A percentile compares a stretch with the other conserved stretches of the same genome.
Evolutionary conservation across 1,140 invertebrate species (phyloP).

Genomic region (Macrotrachela quadricornifera): DNA sequence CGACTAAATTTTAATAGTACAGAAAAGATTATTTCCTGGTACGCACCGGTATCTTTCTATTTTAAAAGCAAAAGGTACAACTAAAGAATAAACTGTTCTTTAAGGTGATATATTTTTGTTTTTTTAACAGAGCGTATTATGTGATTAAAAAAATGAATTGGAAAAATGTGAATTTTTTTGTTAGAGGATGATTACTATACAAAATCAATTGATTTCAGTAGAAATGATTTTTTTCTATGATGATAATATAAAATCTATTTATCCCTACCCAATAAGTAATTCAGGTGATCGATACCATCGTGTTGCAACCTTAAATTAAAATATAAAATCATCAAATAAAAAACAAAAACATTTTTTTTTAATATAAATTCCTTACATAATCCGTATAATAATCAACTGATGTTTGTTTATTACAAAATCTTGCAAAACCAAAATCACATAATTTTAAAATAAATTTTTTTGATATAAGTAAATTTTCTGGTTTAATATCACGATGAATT

Average conservation of each 20-base stretch:
- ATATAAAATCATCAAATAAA: too few species aligned
- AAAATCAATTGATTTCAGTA: neutral
- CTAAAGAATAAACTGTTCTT: too few species aligned
- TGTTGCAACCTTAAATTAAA: conserved; percentile 7
- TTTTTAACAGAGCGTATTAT: too few species aligned
- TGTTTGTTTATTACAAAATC: conserved; percentile 17
- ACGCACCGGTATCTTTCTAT: too few species aligned
- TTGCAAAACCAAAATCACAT: conserved; percentile 67
- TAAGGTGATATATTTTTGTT: too few species aligned
- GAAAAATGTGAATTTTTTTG: too few species aligned
- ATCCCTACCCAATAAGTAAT: conserved; percentile 1
- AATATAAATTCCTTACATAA: conserved; percentile 24
- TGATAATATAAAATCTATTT: neutral
- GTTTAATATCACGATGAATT: conserved; percentile 69
- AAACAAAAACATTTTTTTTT: conserved; percentile 16
- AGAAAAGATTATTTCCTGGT: too few species aligned
- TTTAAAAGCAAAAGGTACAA: too few species aligned
- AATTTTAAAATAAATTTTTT: conserved; percentile 39
- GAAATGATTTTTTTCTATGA: neutral
- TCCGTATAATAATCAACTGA: conserved; percentile 12
- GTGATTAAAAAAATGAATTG: too few species aligned
- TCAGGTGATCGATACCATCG: conserved; percentile 3
- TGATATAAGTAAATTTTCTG: conserved; percentile 55
- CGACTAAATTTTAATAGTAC: too few species aligned
- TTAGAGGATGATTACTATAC: neutral